These are phyloP conservation scores for Lepilemur septentrionalis DNA, from an alignment of 2,797 vertebrate species.

Conservation along the genomic window DNA sequence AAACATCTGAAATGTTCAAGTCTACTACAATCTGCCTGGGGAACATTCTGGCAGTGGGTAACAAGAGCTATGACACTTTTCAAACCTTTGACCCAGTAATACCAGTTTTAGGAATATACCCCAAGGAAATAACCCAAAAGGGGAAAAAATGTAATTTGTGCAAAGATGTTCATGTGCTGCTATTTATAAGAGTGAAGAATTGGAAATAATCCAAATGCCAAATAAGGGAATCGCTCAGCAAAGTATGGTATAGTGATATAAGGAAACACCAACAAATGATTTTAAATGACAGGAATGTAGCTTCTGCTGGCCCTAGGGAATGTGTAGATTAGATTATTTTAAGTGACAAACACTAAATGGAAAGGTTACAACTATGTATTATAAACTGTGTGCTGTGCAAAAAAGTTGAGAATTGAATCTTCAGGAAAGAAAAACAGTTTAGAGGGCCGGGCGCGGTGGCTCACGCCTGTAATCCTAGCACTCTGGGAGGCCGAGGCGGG, in stretches of 20 bases:
- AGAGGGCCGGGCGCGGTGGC: too few species aligned
- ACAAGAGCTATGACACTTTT: slow-evolving; percentile 33
- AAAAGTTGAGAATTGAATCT: not conserved
- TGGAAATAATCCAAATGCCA: slow-evolving; percentile 48
- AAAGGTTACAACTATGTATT: not conserved
- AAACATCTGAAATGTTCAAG: not conserved
- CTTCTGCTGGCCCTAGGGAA: not conserved
- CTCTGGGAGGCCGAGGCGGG: too few species aligned
- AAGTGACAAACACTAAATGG: not conserved
- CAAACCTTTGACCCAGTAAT: slow-evolving; percentile 61
- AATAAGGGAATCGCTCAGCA: slow-evolving; percentile 35
- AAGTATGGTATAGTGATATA: not conserved
- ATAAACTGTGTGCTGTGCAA: not conserved
- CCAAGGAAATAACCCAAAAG: slow-evolving; percentile 72
- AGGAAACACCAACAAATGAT: not conserved
- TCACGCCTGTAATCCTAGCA: too few species aligned
- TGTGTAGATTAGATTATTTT: not conserved
- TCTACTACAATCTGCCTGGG: not conserved
- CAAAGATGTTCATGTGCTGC: slow-evolving; percentile 35
- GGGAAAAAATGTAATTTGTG: slow-evolving; percentile 59
- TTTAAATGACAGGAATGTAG: not conserved
- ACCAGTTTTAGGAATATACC: slow-evolving; percentile 59
- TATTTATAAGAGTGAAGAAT: slow-evolving; percentile 65
- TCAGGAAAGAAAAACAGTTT: not conserved
- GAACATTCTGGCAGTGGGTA: slow-evolving; percentile 37